Percentiles rank a stretch among this genome's conserved stretches.
These are phyloP conservation scores for Epinotia ramella DNA, from an alignment of 2,888 invertebrate species.

Conservation along the genomic window DNA sequence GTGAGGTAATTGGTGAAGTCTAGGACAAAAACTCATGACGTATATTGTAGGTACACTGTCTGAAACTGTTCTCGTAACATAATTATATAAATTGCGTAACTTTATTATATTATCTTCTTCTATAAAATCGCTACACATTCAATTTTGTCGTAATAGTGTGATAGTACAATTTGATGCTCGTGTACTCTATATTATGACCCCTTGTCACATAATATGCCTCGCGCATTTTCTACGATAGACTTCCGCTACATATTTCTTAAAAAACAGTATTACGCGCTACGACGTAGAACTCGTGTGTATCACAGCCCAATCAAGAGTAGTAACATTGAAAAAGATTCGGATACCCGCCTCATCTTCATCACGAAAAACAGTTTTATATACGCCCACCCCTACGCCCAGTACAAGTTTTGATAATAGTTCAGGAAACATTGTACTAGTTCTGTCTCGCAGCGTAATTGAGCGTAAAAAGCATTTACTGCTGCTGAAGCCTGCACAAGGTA, in stretches of 20 bases:
- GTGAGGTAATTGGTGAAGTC: constrained; percentile 2
- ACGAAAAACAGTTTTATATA: background rate
- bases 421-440: constrained; percentile 6
- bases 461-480: background rate
- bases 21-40: background rate
- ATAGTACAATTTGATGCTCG: no score
- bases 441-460: background rate
- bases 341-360: background rate
- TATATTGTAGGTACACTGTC: background rate
- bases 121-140: no score
- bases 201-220: no score
- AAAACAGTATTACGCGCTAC: background rate
- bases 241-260: no score
- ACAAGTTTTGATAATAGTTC: background rate
- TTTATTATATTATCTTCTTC: no score
- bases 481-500: background rate
- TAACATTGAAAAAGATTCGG: no score
- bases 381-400: background rate
- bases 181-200: no score
- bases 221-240: no score
- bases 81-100: no score
- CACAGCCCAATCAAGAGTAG: background rate
- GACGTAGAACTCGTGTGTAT: background rate
- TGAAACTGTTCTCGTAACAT: no score
- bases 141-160: no score